Conservation (phyloP, 2,888 invertebrate genomes). For the Thereva nobilitata region DNA sequence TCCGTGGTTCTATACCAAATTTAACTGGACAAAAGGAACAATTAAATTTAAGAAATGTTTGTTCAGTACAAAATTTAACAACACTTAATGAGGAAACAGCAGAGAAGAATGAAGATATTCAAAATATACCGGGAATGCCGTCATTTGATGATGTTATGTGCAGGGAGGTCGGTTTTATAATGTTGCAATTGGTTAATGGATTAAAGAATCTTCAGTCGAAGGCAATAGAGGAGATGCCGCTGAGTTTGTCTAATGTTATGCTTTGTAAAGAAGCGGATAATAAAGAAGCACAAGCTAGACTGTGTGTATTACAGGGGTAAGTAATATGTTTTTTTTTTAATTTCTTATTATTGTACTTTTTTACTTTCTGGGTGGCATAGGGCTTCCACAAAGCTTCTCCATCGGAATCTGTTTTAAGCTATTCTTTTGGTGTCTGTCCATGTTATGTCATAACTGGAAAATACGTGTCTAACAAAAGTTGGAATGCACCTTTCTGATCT, state of each 20-base stretch:
- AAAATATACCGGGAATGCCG: slow-evolving; percentile 50
- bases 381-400: too few relatives aligned
- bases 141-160: slow-evolving; percentile 61
- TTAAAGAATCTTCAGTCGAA: slow-evolving; percentile 81
- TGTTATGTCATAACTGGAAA: background rate
- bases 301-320: slow-evolving; percentile 78
- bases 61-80: slow-evolving; percentile 59
- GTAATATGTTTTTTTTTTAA: slow-evolving; percentile 44
- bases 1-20: slow-evolving; percentile 58
- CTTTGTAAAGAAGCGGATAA: slow-evolving; percentile 68
- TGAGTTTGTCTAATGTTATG: slow-evolving; percentile 72
- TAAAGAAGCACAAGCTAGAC: slow-evolving; percentile 66
- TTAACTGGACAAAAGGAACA: slow-evolving; percentile 51
- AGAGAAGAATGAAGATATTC: slow-evolving; percentile 26
- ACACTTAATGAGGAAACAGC: slow-evolving; percentile 53
- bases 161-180: slow-evolving; percentile 74
- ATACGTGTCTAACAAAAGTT: too few relatives aligned
- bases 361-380: background rate
- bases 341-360: background rate
- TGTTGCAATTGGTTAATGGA: slow-evolving; percentile 80
- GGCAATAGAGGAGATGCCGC: slow-evolving; percentile 78
- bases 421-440: background rate
- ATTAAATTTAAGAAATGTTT: slow-evolving; percentile 59
- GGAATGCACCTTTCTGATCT: too few relatives aligned
- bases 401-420: too few relatives aligned